Evolutionary conservation across 2,888 invertebrate genomes (phyloP), one percentile per base, ranked within the genome.

Genomic region (Hemithea aestivaria): DNA sequence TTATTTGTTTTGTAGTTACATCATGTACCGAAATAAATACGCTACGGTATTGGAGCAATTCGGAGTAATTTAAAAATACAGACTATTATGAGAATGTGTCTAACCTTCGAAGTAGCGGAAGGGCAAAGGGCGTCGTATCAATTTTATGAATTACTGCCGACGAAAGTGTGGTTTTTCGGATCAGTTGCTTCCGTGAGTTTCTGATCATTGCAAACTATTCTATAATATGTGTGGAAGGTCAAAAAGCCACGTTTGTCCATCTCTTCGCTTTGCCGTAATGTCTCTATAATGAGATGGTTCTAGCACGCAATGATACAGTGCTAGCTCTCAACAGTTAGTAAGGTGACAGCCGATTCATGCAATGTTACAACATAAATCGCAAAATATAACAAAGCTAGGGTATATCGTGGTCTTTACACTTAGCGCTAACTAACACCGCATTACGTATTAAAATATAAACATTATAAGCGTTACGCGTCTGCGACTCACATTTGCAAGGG

Each of bases 401-500:
- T 37, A 36, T 70, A 66, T 62, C 56, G 72, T 76, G 73, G 56
- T 67, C 56, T 58, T 56, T 62, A 76, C 73, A 75, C 53, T 65
- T 66, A 80, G 79, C 76, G 61, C 82, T 79, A 81, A 67, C 73
- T 79, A 82, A 68, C 61, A 74, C 64, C 68, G 63, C 66, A 71
- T 64, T 68, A 66, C 59, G 48, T 37, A 53, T 52, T 57, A 62
- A 64, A 56, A 57, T 58, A 60, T 56, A 52, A 52, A 56, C 22
- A 36, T 33, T 1, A 48, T 58, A 53, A 64, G 51, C 60, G 63
- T 62, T 54, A 59, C 62, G 68, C 59, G 62, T 53, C 55, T 55
- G 57, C 60, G 60, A 95, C 95, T 96, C 90, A 96, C 96, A 95
- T 91, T 96, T 96, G 88, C 94, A 93, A 78, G 96, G 96, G 89